These are phyloP conservation scores for Triplophysa tibetana DNA, from an alignment of 2,113 vertebrate genomes.

Conservation along the genomic window DNA sequence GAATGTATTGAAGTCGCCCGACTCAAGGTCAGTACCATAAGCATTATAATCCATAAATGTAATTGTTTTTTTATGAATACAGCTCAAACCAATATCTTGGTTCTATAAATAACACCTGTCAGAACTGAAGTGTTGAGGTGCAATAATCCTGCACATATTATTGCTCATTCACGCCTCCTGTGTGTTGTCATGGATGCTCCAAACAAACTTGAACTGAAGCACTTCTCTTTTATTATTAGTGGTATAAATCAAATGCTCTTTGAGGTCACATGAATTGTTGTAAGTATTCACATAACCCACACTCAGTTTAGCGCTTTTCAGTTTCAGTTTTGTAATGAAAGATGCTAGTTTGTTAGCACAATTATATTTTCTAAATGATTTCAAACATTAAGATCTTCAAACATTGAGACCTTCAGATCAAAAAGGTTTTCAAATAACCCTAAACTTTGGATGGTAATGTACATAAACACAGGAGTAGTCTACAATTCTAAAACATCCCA, in stretches of 20 bases:
- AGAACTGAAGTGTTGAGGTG: neutral
- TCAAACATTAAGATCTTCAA: too few relatives aligned
- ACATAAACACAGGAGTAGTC: neutral
- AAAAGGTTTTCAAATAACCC: too few relatives aligned
- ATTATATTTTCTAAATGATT: too few relatives aligned
- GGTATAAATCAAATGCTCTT: neutral
- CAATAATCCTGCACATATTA: neutral
- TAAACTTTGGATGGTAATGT: too few relatives aligned
- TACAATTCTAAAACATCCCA: neutral
- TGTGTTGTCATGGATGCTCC: neutral
- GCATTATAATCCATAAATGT: neutral
- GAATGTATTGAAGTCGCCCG: constrained; percentile 31
- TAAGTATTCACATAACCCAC: neutral
- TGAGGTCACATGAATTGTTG: neutral
- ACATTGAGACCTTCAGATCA: too few relatives aligned
- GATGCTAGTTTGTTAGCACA: too few relatives aligned
- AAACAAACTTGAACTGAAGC: neutral
- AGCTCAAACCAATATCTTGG: constrained; percentile 4
- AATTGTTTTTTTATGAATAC: neutral
- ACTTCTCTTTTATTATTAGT: neutral
- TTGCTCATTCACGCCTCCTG: neutral
- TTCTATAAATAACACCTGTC: neutral
- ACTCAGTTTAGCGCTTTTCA: neutral
- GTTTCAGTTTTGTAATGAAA: neutral
- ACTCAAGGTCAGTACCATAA: constrained; percentile 51